Evolutionary conservation across 2,113 vertebrate species (phyloP).

Genomic region (Xiphorhynchus elegans): DNA sequence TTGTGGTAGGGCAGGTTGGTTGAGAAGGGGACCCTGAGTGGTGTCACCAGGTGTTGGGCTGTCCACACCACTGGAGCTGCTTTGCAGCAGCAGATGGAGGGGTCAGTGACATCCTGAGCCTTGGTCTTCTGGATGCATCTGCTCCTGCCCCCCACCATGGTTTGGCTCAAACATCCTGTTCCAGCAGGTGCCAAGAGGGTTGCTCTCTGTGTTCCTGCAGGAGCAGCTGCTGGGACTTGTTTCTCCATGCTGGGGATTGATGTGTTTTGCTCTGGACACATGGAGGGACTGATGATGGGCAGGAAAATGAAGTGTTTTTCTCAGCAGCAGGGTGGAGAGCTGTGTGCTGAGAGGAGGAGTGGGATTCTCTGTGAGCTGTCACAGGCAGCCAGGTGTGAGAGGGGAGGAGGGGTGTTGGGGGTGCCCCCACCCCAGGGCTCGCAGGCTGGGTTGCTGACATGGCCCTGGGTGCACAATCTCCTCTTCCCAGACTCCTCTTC

Average conservation of each 20-base stretch:
- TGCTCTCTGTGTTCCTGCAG: background rate
- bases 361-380: background rate
- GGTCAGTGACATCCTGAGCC: background rate
- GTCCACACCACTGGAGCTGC: background rate
- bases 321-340: fast-evolving
- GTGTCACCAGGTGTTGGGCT: background rate
- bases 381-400: background rate
- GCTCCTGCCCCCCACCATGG: background rate
- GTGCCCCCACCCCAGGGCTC: background rate
- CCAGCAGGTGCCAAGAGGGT: background rate
- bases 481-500: background rate
- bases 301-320: background rate
- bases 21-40: background rate
- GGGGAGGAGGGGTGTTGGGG: background rate
- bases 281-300: background rate
- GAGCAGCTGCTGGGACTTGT: background rate
- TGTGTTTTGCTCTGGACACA: background rate
- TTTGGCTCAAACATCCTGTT: background rate
- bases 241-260: background rate
- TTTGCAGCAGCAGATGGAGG: background rate
- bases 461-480: background rate
- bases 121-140: background rate
- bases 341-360: background rate
- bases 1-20: fast-evolving
- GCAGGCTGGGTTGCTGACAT: background rate